Evolutionary conservation across 2,888 invertebrate species (phyloP), one percentile per base, ranked within the genome.

Genomic region (Thymelicus sylvestris): DNA sequence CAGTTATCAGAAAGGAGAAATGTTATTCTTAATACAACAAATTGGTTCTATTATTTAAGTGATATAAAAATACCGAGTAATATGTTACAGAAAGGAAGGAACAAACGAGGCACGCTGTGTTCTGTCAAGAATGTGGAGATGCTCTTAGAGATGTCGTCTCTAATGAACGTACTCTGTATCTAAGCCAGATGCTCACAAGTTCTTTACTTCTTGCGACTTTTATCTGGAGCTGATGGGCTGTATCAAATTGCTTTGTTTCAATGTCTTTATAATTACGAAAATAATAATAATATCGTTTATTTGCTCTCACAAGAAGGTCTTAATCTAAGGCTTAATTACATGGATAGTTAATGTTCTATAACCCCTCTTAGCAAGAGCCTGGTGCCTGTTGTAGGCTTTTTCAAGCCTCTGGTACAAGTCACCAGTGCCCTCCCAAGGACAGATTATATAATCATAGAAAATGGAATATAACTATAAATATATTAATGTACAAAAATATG

Each of bases 81-180:
- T 68, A 57, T 71, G 67, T 76, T 72, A 82, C 78, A 81, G 83
- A 81, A 80, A 82, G 85, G 77, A 80, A 80, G 83, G 80, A 78
- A 78, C 79, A 76, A 65, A 65, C 69, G 48, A 60, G 50, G 7
- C 7, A 55, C 60, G 39, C 70, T 70, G 70, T 60, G 65, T 70
- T 70, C 65, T 70, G 65, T 70, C 70, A 65, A 65, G 70, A 70
- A 70, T 70, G 70, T 70, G 19, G 60, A 65, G 59, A 50, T n/a
- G 60, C 60, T 70, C 70, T 70, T 65, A 52, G 60, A 6, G 19
- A 65, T 65, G 70, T 70, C 70, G 65, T 52, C 69, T 70, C 70
- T 70, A 70, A 70, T 70, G 70, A 70, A 70, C 59, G 60, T 44
- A 66, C 70, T 70, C 64, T 52, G 60, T 70, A 70, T 65, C 60